Base-by-base conservation (phyloP, 1,140 invertebrate genomes). In the Aleiodes sp. region DNA sequence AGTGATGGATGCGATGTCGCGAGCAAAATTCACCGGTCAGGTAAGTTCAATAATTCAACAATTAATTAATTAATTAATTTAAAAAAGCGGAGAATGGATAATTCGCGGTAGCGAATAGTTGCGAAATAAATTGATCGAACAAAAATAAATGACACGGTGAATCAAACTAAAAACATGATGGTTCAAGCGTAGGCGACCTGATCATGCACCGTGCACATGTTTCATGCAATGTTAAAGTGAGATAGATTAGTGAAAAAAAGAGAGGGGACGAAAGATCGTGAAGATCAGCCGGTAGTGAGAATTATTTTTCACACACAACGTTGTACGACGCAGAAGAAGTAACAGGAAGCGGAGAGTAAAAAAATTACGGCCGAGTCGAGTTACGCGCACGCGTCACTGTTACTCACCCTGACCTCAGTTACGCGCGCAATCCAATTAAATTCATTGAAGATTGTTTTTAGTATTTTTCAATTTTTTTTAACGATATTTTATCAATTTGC, bases 341-440 rank as follows among this genome's bases (percentile, higher is more conserved):
- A n/a, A n/a, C n/a, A n/a, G n/a, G n/a, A 35, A 4, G 31, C 31
- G 6, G 41, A 19, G 14, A 21, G 12, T 1, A 28, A 39, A 24
- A 63, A 26, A 12, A 37, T 39, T 14, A 29, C 28, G 35, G 33
- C 31, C 12, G 14, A 16, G n/a, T n/a, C n/a, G n/a, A n/a, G n/a
- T 24, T 57, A 10, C 16, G 52, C 52, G 14, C 52, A 28, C 52
- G 16, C 52, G 1, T 57, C 31, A 33, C 31, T n/a, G 31, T 33
- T 7, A 41, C 24, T 63, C 33, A 63, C 35, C 35, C 35, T 63
- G 61, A 21, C 61, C 61, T 41, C 61, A 41, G 33, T 16, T 24
- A 63, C 35, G 39, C 21, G 35, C 35, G 61, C 19, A 24, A 37
- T 46, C 19, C 14, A 46, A 14, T 46, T 14, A 46, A 46, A 2